A percentile compares a stretch with the other conserved stretches of the same genome.
phyloP scores from a whole-genome alignment of 2,888 invertebrate species.

The Chironomus tentans region DNA sequence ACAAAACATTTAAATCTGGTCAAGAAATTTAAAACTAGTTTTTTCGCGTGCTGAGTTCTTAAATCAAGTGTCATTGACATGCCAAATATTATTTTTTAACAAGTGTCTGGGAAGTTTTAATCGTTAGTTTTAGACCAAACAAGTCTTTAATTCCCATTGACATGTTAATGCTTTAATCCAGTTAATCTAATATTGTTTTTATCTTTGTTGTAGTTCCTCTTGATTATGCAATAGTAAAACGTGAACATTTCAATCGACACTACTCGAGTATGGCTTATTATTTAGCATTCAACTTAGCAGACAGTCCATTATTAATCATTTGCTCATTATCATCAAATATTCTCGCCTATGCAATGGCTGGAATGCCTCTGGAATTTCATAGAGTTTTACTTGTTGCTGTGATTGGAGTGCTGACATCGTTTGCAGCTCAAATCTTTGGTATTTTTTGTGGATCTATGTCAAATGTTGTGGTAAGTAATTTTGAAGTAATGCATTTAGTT shows the following conservation, averaged over 20 bases:
- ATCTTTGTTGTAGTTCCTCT: slow-evolving; percentile 46
- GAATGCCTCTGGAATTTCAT: slow-evolving; percentile 66
- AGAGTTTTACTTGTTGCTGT: slow-evolving; percentile 65
- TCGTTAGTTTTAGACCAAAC: no score
- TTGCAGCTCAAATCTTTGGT: slow-evolving; percentile 80
- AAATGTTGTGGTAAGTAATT: slow-evolving; percentile 59
- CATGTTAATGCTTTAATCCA: not conserved
- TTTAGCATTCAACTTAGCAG: slow-evolving; percentile 65
- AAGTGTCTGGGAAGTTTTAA: no score
- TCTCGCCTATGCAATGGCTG: slow-evolving; percentile 78
- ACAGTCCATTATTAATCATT: slow-evolving; percentile 69
- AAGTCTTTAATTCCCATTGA: not conserved
- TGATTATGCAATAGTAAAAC: slow-evolving; percentile 67
- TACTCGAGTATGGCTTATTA: slow-evolving; percentile 78
- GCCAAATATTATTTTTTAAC: no score
- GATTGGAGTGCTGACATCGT: slow-evolving; percentile 49
- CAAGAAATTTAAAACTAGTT: no score
- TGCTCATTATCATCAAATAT: slow-evolving; percentile 65
- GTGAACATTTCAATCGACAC: slow-evolving; percentile 86
- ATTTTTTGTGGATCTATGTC: slow-evolving; percentile 75
- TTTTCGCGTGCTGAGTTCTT: no score
- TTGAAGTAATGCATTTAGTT: no score
- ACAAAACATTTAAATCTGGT: no score
- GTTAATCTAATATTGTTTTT: not conserved
- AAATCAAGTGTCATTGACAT: no score